phyloP scores from a whole-genome alignment of 2,888 invertebrate genomes.

The Bombylius discolor region DNA sequence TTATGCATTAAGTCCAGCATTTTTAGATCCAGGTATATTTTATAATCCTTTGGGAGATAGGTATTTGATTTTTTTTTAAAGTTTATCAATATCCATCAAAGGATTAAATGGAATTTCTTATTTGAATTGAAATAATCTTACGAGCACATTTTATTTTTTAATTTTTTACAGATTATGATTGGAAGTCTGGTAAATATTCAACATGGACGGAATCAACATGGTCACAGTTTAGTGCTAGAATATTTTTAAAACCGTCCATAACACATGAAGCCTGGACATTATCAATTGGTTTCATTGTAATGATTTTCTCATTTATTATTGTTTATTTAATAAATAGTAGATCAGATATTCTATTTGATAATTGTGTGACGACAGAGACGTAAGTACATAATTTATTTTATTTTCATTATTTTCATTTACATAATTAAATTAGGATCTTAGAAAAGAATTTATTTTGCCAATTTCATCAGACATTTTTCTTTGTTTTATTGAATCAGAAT shows the following conservation, averaged over 20 bases:
- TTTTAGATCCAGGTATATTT: constrained; percentile 50
- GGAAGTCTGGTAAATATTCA: constrained; percentile 62
- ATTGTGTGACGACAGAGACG: constrained; percentile 28
- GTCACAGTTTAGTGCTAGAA: constrained; percentile 56
- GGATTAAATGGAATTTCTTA: not conserved
- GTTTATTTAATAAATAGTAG: constrained; percentile 33
- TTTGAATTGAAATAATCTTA: not conserved
- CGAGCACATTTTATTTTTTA: not conserved
- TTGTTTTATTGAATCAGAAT: too few relatives aligned
- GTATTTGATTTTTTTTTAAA: too few relatives aligned
- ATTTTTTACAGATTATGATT: constrained; percentile 53
- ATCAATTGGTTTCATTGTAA: constrained; percentile 29
- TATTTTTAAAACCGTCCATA: constrained; percentile 58
- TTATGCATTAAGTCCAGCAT: constrained; percentile 71
- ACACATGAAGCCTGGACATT: constrained; percentile 31
- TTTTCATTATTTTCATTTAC: too few relatives aligned
- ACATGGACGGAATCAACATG: constrained; percentile 86
- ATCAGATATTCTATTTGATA: constrained; percentile 33
- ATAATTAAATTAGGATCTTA: too few relatives aligned
- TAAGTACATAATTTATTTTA: constrained; percentile 21
- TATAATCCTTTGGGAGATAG: too few relatives aligned
- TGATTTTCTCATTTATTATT: constrained; percentile 32
- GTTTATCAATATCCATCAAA: not conserved
- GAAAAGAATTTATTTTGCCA: too few relatives aligned
- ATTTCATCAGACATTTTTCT: too few relatives aligned